Evolutionary conservation across 2,113 vertebrate genomes (phyloP), one percentile per base, ranked within the genome.

Genomic region (Pycnonotus jocosus): DNA sequence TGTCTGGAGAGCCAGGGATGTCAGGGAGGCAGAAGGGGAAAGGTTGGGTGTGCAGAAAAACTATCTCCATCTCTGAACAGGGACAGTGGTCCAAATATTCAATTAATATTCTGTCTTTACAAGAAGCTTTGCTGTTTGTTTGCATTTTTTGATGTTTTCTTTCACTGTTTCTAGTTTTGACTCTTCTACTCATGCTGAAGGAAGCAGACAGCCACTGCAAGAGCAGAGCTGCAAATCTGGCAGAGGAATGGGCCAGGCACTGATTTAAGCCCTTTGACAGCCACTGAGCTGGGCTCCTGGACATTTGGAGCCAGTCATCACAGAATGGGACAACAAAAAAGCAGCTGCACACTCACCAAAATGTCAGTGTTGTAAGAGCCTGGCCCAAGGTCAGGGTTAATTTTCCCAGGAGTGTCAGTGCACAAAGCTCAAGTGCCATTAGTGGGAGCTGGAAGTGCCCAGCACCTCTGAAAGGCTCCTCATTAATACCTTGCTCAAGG

Each of bases 401-500:
- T 61, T 87, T 15, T 58, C 70, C 94, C 84, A 65, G 42, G 86
- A 72, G 57, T 1, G n/a, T 19, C 33, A 53, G 50, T 6, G 45
- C n/a, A 18, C 70, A 79, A 61, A 88, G 85, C 91, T 86, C 88
- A 44, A 22, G 40, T 12, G 90, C 88, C 88, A 82, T 82, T 16
- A 50, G 79, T n/a, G 72, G 64, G 90, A 94, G 95, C 82, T 80
- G 19, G 9, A 83, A 86, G 56, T 20, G 45, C 64, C 82, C 86
- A 86, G 90, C 90, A 90, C 76, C 92, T 91, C 88, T 8, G 37
- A 94, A 83, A 81, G 33, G 18, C 76, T 91, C 85, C 78, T 45
- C 88, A 61, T 65, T 64, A 90, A 90, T 51, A 84, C 90, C 92
- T 45, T 11, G 22, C 88, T 79, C 88, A 96, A 97, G 95, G 96